Evolutionary conservation across 2,113 vertebrate species (phyloP).

Genomic region (Pollimyrus isidori): DNA sequence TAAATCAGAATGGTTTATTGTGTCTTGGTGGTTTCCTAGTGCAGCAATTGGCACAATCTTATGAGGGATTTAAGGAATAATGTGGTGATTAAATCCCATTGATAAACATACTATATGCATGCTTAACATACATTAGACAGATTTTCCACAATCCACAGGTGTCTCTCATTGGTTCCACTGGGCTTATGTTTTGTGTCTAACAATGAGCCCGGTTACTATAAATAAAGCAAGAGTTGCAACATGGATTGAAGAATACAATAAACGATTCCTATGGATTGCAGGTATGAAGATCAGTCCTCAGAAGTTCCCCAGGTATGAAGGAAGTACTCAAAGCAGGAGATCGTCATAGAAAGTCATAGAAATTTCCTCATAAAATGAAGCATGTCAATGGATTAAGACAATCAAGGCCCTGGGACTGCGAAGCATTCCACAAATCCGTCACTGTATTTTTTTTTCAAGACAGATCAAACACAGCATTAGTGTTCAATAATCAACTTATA

Average conservation of each 20-base stretch:
- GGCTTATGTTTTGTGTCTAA: neutral
- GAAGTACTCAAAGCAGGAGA: constrained; percentile 44
- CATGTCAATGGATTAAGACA: constrained; percentile 64
- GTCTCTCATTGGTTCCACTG: neutral
- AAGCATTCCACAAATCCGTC: constrained; percentile 55
- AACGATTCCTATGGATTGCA: neutral
- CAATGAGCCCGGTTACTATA: neutral
- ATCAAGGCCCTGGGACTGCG: constrained; percentile 56
- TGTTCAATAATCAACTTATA: constrained; percentile 59
- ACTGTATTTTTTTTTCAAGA: constrained; percentile 43
- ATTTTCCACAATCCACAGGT: neutral
- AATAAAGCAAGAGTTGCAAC: neutral
- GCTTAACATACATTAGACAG: neutral
- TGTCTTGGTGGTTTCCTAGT: neutral
- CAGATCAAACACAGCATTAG: constrained; percentile 55
- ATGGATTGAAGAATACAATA: neutral
- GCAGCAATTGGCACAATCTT: neutral
- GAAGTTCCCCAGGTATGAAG: neutral
- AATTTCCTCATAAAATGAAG: constrained; percentile 57
- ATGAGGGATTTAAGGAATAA: neutral
- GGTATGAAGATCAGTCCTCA: constrained; percentile 16
- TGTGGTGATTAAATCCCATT: neutral
- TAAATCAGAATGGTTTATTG: neutral
- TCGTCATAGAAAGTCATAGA: constrained; percentile 54
- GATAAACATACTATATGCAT: neutral